A percentile compares a stretch with the other conserved stretches of the same genome.
phyloP scores from a whole-genome alignment of 2,888 invertebrate species.

The Megalurothrips usitatus region DNA sequence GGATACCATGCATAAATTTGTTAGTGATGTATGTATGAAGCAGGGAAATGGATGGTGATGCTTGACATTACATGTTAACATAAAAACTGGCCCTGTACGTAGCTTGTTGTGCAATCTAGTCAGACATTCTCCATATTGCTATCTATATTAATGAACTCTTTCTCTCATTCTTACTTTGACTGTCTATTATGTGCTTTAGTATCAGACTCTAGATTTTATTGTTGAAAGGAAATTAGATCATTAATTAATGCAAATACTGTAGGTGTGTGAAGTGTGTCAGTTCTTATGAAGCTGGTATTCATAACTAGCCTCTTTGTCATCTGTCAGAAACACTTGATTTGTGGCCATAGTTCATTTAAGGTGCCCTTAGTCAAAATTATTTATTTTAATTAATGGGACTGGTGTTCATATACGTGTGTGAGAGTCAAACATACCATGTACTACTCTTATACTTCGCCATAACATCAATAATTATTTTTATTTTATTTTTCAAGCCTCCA shows the following conservation, averaged over 20 bases:
- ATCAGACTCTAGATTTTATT: background rate
- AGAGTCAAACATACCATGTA: no score
- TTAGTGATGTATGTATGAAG: background rate
- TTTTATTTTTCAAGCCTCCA: background rate
- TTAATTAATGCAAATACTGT: background rate
- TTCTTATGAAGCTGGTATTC: background rate
- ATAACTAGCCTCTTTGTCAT: background rate
- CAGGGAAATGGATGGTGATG: background rate
- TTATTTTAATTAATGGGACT: no score
- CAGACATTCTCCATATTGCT: background rate
- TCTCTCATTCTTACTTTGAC: background rate
- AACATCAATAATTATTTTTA: background rate
- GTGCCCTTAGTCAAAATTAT: no score
- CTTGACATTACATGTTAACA: background rate
- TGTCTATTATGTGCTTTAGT: background rate
- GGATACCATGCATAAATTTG: background rate
- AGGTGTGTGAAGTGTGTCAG: background rate
- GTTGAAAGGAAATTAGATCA: background rate
- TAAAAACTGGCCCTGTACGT: background rate
- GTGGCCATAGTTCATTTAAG: no score
- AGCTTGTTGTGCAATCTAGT: conserved; percentile 1
- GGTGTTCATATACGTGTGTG: no score
- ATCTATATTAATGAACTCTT: background rate
- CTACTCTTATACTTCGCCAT: no score
- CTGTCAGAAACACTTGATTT: no score